These are phyloP conservation scores for Julus scanicus DNA, from an alignment of 2,888 invertebrate genomes.

Conservation along the genomic window DNA sequence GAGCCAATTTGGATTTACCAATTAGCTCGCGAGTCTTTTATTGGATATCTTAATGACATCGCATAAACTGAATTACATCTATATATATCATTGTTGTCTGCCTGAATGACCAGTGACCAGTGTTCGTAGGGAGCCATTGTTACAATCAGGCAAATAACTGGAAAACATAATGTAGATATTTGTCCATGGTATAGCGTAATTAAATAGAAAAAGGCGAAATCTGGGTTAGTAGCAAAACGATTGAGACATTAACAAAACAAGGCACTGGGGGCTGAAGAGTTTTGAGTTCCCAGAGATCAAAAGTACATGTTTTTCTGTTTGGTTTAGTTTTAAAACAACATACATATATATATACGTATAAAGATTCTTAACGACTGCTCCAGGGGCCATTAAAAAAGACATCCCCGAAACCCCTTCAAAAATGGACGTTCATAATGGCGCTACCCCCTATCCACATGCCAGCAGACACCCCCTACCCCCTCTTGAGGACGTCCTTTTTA, in stretches of 20 bases:
- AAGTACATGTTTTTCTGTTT: no score
- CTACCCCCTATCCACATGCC: no score
- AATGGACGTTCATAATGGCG: no score
- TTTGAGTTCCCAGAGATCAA: background rate
- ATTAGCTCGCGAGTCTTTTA: conserved; percentile 12
- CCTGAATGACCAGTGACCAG: background rate
- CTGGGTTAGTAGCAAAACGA: background rate
- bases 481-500: no score
- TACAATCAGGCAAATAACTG: background rate
- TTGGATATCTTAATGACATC: conserved; percentile 6
- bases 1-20: background rate
- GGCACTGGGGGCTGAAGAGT: background rate
- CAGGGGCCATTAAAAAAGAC: no score
- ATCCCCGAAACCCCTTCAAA: no score
- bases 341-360: no score
- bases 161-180: background rate
- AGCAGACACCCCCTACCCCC: no score
- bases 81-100: background rate
- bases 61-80: background rate
- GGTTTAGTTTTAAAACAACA: no score
- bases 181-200: background rate
- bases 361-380: no score
- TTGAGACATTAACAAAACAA: background rate
- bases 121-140: background rate
- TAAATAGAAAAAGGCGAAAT: background rate